Percentiles rank a stretch among this genome's conserved stretches.
Evolutionary conservation across 2,113 vertebrate species (phyloP).

Genomic region (Pampusana beccarii): DNA sequence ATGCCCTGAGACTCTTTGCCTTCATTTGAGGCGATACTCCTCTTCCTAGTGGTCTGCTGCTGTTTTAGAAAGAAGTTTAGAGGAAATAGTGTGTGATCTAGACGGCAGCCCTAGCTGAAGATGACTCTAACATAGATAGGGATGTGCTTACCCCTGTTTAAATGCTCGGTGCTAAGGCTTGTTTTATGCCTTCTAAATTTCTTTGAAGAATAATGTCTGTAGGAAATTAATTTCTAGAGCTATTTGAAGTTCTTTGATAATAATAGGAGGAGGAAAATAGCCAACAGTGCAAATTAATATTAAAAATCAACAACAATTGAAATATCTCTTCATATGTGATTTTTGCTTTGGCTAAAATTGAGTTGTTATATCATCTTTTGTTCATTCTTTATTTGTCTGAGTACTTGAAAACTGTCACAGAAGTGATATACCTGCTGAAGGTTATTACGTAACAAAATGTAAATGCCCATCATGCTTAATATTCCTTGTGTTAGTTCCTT

Average conservation of each 20-base stretch:
- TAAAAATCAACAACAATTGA: background rate
- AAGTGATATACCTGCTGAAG: background rate
- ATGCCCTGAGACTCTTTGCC: background rate
- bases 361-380: background rate
- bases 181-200: background rate
- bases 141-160: background rate
- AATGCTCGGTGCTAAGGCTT: background rate
- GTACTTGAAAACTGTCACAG: background rate
- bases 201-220: background rate
- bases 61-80: background rate
- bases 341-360: background rate
- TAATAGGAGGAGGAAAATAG: background rate
- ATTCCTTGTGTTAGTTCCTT: background rate
- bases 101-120: background rate
- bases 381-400: background rate
- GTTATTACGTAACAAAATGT: background rate
- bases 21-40: background rate
- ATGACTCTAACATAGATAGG: background rate
- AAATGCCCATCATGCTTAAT: fast-evolving
- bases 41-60: background rate
- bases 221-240: background rate
- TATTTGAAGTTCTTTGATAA: background rate
- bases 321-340: background rate
- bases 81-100: background rate
- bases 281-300: background rate